A percentile compares a stretch with the other conserved stretches of the same genome.
phyloP scores from a whole-genome alignment of 2,888 invertebrate species.

The Lypha dubia region DNA sequence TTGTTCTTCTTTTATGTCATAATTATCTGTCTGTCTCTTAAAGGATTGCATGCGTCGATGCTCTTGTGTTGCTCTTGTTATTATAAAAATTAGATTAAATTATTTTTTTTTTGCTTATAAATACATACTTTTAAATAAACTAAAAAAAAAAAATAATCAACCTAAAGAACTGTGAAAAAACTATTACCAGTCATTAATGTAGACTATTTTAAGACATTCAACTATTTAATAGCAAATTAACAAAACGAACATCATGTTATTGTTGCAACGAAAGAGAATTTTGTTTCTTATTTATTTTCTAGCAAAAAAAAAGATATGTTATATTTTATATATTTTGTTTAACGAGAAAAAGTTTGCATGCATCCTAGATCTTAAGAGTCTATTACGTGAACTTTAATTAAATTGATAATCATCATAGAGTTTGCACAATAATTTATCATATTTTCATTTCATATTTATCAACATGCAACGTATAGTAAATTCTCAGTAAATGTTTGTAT shows the following conservation, averaged over 20 bases:
- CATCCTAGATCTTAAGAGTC: slow-evolving; percentile 40
- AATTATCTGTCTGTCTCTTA: slow-evolving; percentile 46
- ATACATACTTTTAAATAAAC: slow-evolving; percentile 2
- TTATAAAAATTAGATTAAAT: slow-evolving; percentile 19
- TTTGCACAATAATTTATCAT: neutral
- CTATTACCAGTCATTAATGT: slow-evolving; percentile 43
- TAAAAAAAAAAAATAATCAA: neutral
- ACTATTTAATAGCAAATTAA: slow-evolving; percentile 3
- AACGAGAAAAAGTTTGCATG: neutral
- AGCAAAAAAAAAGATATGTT: neutral
- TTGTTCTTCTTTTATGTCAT: slow-evolving; percentile 41
- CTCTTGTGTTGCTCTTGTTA: neutral
- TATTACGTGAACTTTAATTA: neutral
- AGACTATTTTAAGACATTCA: slow-evolving; percentile 60
- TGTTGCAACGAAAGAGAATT: neutral
- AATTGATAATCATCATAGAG: slow-evolving; percentile 8
- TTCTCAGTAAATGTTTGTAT: neutral
- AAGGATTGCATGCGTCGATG: slow-evolving; percentile 37
- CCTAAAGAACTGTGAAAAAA: neutral
- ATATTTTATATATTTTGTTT: slow-evolving; percentile 14
- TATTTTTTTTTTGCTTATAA: slow-evolving; percentile 9
- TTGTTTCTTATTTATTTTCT: neutral
- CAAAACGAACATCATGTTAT: neutral
- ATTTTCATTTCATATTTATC: neutral
- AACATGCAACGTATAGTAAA: neutral